Conservation (phyloP, 2,888 invertebrate species). For the Philereme vetulata region DNA sequence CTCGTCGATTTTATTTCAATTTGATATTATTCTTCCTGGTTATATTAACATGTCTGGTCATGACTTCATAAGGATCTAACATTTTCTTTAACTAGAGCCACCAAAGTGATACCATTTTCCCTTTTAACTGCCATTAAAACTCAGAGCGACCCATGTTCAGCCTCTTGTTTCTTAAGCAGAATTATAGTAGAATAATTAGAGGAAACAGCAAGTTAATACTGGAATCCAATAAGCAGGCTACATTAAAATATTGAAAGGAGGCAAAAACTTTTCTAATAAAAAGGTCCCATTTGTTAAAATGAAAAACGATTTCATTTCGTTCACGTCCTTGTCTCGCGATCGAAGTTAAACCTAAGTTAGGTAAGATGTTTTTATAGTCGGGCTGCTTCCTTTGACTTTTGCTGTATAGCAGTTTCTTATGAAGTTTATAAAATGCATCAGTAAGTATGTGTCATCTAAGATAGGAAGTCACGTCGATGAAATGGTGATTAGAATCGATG, state of each 20-base stretch:
- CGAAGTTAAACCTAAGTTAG: neutral
- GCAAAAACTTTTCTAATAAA: conserved; percentile 68
- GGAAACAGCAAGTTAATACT: conserved; percentile 11
- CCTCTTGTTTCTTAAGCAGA: neutral
- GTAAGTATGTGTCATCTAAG: no score
- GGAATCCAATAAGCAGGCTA: conserved; percentile 61
- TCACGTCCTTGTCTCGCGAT: conserved; percentile 22
- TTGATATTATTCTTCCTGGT: no score
- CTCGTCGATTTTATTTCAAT: no score
- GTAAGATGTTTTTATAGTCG: neutral
- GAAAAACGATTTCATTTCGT: conserved; percentile 54
- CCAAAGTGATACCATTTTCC: no score
- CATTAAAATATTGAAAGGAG: conserved; percentile 65
- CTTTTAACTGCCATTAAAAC: no score
- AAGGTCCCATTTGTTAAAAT: conserved; percentile 65
- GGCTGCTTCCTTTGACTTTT: neutral
- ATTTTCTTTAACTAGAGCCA: no score
- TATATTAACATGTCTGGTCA: no score
- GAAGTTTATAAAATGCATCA: no score
- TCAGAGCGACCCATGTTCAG: no score
- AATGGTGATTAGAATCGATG: no score
- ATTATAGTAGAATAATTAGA: conserved; percentile 4
- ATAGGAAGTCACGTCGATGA: no score
- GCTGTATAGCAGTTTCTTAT: neutral
- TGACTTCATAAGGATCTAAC: no score